Percentiles rank a stretch among this genome's conserved stretches.
phyloP scores from a whole-genome alignment of 2,888 invertebrate genomes.

The Tigriopus californicus region DNA sequence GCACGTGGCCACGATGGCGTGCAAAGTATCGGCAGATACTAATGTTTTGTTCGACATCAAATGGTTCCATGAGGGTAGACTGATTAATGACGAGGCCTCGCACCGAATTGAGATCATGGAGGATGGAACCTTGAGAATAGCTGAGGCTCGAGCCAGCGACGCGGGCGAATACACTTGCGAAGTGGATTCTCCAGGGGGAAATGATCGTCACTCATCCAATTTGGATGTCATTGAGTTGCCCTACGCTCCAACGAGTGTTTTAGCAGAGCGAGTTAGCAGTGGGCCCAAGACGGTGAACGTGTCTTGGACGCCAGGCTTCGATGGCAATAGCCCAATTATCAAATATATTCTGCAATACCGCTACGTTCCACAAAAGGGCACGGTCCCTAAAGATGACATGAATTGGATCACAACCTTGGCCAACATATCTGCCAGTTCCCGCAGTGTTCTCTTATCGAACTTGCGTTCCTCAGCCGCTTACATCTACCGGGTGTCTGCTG shows the following conservation, averaged over 20 bases:
- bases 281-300: slow-evolving; percentile 58
- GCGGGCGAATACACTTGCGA: slow-evolving; percentile 84
- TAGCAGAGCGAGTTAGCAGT: slow-evolving; percentile 36
- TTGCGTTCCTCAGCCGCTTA: slow-evolving; percentile 86
- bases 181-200: slow-evolving; percentile 50
- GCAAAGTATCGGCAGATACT: slow-evolving; percentile 80
- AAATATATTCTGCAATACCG: slow-evolving; percentile 81
- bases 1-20: slow-evolving; percentile 76
- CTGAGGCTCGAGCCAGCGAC: slow-evolving; percentile 72
- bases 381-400: slow-evolving; percentile 59
- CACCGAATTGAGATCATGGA: slow-evolving; percentile 30
- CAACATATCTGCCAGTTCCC: slow-evolving; percentile 58
- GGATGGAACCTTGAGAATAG: slow-evolving; percentile 70
- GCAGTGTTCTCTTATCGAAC: slow-evolving; percentile 59
- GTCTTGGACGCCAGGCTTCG: slow-evolving; percentile 86
- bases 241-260: slow-evolving; percentile 70
- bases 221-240: slow-evolving; percentile 84
- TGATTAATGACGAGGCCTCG: slow-evolving; percentile 13
- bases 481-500: slow-evolving; percentile 88
- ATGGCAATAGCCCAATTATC: slow-evolving; percentile 85
- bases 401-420: slow-evolving; percentile 74
- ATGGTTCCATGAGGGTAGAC: slow-evolving; percentile 19
- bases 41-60: slow-evolving; percentile 50
- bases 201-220: slow-evolving; percentile 67
- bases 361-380: slow-evolving; percentile 55